Base-by-base conservation (phyloP, 2,797 vertebrate species). In the Microctenopoma lineatum region DNA sequence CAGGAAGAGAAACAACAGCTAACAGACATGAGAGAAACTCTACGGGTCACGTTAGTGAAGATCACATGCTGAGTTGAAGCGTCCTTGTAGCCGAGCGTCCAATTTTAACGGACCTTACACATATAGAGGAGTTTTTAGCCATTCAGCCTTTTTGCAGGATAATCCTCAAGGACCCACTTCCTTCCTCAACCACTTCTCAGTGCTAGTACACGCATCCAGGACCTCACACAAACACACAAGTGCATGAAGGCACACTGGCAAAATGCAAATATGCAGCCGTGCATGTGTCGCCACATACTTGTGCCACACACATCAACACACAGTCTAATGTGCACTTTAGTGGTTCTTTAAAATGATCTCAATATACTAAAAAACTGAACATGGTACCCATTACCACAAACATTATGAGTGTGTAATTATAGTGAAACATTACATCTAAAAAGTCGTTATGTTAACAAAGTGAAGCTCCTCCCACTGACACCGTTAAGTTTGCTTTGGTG, bases 1-100 rank as follows among this genome's bases (percentile, higher is more conserved):
- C 21, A 9, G 41, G 62, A 41, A 75, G 75, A 79, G 66, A 77
- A 89, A 90, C 90, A 90, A 92, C 86, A 85, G 86, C 86, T 90
- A 90, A 91, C 92, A 88, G 85, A 85, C 45, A 41, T 45, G n/a
- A 66, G 89, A 88, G 87, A 90, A 90, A 87, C 89, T 67, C 72
- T 45, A 70, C 73, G 74, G 88, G 86, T 85, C 87, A 77, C 26
- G 71, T 64, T 79, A 90, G 85, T 39, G 60, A 79, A 90, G 87
- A 85, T 90, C 57, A 63, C 84, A 82, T 60, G 56, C 81, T 67
- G 87, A 87, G 83, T 5, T 29, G 27, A 29, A 75, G 64, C 75
- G 50, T 45, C 21, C 21, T 21, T 21, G 21, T 71, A 83, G 83
- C 66, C 29, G 65, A 80, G 77, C 1, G 54, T 73, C 65, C 63